A percentile compares a stretch with the other conserved stretches of the same genome.
Conservation (phyloP, 1,140 invertebrate genomes). For the Oncopodura yosiiana region DNA sequence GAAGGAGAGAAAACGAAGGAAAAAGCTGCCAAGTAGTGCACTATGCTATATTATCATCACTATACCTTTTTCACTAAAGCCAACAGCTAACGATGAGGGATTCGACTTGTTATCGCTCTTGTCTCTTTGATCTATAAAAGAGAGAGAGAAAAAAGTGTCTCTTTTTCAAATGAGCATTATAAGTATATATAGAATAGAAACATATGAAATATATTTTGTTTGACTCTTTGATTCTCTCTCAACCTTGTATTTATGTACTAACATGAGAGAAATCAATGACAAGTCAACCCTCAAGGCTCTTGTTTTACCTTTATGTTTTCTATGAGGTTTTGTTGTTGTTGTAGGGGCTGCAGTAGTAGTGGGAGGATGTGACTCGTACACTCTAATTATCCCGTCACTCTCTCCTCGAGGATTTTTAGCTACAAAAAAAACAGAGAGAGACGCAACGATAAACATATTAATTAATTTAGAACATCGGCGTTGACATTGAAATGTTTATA, state of each 20-base stretch:
- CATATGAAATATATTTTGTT: background rate
- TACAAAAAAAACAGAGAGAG: too few relatives aligned
- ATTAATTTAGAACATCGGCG: too few relatives aligned
- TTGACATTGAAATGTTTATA: too few relatives aligned
- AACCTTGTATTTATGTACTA: background rate
- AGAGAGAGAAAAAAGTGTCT: background rate
- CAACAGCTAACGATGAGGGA: slow-evolving; percentile 49
- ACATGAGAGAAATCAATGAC: background rate
- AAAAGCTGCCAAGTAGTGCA: slow-evolving; percentile 36
- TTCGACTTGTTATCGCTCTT: slow-evolving; percentile 52
- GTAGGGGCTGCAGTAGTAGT: slow-evolving; percentile 49
- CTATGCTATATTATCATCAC: background rate
- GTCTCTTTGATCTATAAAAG: slow-evolving; percentile 38
- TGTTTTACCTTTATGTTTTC: slow-evolving; percentile 37
- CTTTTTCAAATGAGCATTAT: slow-evolving; percentile 1
- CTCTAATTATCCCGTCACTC: slow-evolving; percentile 77
- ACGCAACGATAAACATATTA: too few relatives aligned
- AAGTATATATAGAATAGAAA: slow-evolving; percentile 1
- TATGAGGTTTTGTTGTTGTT: slow-evolving; percentile 46
- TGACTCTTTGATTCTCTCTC: slow-evolving; percentile 4
- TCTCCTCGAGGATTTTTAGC: slow-evolving; percentile 52
- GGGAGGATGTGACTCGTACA: slow-evolving; percentile 58
- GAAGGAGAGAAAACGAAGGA: slow-evolving; percentile 10
- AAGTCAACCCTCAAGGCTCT: too few relatives aligned
- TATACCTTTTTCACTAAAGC: slow-evolving; percentile 45